These are phyloP conservation scores for Remorina albescens DNA, from an alignment of 2,797 vertebrate genomes.

Conservation along the genomic window DNA sequence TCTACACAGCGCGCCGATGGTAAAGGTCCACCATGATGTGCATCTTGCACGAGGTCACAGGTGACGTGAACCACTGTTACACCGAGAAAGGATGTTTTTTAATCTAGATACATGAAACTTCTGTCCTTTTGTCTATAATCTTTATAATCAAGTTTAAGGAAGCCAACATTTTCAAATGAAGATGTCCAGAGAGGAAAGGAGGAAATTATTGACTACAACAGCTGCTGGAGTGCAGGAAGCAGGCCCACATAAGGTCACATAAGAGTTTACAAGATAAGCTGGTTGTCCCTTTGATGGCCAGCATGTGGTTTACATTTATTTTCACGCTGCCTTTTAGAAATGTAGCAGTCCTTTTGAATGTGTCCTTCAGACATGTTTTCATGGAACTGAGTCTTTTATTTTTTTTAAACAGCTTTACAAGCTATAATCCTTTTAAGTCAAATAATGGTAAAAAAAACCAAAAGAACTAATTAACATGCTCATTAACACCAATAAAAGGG, in stretches of 20 bases:
- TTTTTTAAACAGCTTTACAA: background rate
- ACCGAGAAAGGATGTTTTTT: background rate
- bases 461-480: background rate
- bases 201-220: background rate
- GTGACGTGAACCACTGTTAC: background rate
- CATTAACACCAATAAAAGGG: too few relatives aligned
- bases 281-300: slow-evolving; percentile 1
- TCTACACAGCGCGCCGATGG: background rate
- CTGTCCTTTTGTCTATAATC: slow-evolving; percentile 10
- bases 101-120: background rate
- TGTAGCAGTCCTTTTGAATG: background rate
- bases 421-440: background rate
- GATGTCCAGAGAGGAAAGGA: background rate
- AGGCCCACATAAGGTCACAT: slow-evolving; percentile 5
- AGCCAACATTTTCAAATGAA: background rate
- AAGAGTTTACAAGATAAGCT: slow-evolving; percentile 31
- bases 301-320: slow-evolving; percentile 3
- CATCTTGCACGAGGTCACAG: background rate
- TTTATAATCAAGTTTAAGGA: background rate
- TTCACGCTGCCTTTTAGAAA: background rate
- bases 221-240: background rate
- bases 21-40: background rate
- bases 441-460: background rate
- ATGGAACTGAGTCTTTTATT: background rate
- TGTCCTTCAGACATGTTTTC: background rate